These are phyloP conservation scores for Xiphophorus hellerii DNA, from an alignment of 2,113 vertebrate genomes.

Conservation along the genomic window DNA sequence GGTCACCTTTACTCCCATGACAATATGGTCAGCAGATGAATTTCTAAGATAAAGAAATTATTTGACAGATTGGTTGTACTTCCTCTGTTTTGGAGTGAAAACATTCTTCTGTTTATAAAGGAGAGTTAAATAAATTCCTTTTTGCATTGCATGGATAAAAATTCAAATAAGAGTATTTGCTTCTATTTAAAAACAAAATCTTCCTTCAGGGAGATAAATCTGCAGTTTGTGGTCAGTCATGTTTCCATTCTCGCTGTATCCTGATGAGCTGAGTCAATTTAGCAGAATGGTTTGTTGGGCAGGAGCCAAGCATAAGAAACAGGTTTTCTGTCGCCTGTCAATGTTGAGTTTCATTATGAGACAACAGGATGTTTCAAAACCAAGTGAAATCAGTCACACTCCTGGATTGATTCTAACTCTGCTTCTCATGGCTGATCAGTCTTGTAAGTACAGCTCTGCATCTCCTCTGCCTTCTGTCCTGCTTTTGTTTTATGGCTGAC, in stretches of 20 bases:
- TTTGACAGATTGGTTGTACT: neutral
- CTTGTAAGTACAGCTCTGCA: conserved; percentile 45
- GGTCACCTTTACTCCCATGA: neutral
- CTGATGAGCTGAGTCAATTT: conserved; percentile 40
- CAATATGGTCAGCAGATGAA: neutral
- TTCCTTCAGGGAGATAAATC: neutral
- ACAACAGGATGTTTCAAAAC: conserved; percentile 72
- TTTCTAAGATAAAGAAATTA: neutral
- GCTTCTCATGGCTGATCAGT: neutral
- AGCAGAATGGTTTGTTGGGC: conserved; percentile 22
- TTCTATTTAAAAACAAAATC: neutral
- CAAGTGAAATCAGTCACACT: neutral
- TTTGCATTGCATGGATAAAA: conserved; percentile 4
- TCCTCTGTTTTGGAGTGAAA: neutral
- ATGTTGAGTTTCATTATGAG: conserved; percentile 50
- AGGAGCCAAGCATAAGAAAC: conserved; percentile 5
- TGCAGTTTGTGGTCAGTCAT: neutral
- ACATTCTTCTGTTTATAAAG: neutral
- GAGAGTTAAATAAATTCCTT: neutral
- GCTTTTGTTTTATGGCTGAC: neutral
- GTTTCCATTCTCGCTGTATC: conserved; percentile 21
- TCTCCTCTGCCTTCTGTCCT: neutral
- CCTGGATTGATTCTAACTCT: neutral
- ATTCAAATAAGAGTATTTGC: conserved; percentile 14
- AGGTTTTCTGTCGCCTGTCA: conserved; percentile 6